phyloP scores from a whole-genome alignment of 2,113 vertebrate genomes.

The Rhinolophus sinicus region DNA sequence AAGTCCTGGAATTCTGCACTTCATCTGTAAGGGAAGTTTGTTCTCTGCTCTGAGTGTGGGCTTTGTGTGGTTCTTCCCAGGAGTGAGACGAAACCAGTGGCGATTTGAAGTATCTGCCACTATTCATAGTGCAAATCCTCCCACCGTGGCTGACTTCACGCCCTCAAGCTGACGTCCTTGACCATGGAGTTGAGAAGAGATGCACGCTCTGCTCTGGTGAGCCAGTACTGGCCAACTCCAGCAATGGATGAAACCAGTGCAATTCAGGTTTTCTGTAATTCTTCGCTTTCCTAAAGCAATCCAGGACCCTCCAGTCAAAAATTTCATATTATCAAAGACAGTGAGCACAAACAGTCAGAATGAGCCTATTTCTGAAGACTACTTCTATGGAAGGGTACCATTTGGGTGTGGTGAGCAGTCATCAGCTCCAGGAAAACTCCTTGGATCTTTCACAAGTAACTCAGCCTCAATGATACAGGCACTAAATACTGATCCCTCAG shows the following conservation, averaged over 20 bases:
- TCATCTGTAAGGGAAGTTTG: not conserved
- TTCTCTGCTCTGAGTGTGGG: not conserved
- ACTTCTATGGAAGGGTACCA: fast-evolving
- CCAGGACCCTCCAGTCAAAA: not conserved
- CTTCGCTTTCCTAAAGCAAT: not conserved
- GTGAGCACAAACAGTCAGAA: not conserved
- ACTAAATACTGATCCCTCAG: not conserved
- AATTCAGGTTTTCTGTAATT: not conserved
- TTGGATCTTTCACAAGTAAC: not conserved
- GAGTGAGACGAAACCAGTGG: not conserved
- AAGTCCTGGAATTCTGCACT: not conserved
- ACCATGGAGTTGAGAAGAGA: not conserved
- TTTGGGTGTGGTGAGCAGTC: not conserved
- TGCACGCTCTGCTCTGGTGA: not conserved
- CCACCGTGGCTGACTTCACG: not conserved
- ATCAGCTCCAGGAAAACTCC: not conserved
- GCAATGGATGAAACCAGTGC: not conserved
- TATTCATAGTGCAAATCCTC: not conserved
- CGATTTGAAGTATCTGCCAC: not conserved
- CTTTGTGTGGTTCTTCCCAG: not conserved
- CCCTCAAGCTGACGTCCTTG: not conserved
- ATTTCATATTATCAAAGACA: not conserved
- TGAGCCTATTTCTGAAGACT: not conserved
- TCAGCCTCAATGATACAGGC: fast-evolving
- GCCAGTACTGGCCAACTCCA: not conserved